Evolutionary conservation across 2,797 vertebrate genomes (phyloP).

Genomic region (Intellagama lesueurii): DNA sequence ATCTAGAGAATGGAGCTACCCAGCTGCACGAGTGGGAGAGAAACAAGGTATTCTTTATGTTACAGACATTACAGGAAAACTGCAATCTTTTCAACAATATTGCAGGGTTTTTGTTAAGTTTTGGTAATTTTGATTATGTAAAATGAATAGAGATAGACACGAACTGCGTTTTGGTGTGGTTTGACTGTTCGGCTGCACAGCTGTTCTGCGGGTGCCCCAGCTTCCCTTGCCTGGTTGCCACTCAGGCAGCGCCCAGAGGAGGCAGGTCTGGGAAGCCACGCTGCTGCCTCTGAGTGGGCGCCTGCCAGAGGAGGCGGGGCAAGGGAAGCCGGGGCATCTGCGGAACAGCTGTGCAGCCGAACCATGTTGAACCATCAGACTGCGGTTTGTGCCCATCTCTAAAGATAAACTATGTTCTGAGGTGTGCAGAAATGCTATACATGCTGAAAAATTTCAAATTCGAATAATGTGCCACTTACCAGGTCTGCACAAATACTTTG

Average conservation of each 20-base stretch:
- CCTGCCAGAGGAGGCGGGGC: no score
- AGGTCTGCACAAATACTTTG: background rate
- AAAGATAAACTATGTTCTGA: background rate
- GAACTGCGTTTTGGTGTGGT: no score
- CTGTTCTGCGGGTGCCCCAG: background rate
- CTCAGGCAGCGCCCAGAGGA: no score
- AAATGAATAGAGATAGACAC: no score
- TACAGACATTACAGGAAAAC: background rate
- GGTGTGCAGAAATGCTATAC: background rate
- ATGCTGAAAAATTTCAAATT: background rate
- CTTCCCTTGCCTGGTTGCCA: no score
- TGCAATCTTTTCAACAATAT: background rate
- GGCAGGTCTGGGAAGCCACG: no score
- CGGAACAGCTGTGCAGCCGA: no score
- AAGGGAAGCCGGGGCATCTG: no score
- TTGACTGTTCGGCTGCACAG: no score
- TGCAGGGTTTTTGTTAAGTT: background rate
- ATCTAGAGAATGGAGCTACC: constrained; percentile 84
- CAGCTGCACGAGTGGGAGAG: constrained; percentile 80
- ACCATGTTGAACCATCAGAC: no score
- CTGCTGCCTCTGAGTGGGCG: no score
- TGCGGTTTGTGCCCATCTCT: background rate
- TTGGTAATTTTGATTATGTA: no score
- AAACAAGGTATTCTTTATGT: constrained; percentile 80
- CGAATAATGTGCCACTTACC: background rate